Evolutionary conservation across 2,797 vertebrate species (phyloP).

Genomic region (Sphenodon punctatus): DNA sequence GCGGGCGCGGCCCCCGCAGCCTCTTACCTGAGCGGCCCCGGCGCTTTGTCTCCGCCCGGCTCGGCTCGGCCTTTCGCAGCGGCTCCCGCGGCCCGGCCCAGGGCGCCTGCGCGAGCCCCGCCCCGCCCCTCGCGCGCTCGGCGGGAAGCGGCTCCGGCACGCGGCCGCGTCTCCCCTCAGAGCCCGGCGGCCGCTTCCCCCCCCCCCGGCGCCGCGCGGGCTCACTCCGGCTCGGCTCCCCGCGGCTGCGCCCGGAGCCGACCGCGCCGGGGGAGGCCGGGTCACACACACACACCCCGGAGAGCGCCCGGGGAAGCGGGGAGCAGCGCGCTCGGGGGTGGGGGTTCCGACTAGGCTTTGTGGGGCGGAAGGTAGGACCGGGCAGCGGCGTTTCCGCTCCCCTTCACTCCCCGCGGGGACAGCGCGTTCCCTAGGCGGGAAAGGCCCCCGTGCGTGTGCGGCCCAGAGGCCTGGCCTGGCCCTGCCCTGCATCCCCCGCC

Average conservation of each 20-base stretch:
- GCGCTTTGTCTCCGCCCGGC: not conserved
- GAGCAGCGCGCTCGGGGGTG: not conserved
- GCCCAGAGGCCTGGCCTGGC: too few relatives aligned
- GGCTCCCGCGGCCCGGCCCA: too few relatives aligned
- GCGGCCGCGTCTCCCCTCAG: too few relatives aligned
- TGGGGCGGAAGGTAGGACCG: not conserved
- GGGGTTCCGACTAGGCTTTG: not conserved
- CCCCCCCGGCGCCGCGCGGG: not conserved
- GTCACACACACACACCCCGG: too few relatives aligned
- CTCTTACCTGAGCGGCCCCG: not conserved
- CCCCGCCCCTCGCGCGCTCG: not conserved
- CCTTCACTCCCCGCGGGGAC: too few relatives aligned
- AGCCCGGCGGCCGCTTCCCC: not conserved
- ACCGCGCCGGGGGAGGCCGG: not conserved
- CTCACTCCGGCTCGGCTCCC: not conserved
- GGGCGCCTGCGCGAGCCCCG: not conserved
- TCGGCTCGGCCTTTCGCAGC: too few relatives aligned
- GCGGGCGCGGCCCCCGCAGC: not conserved
- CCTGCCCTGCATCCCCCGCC: too few relatives aligned
- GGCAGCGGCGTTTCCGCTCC: too few relatives aligned
- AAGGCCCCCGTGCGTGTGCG: too few relatives aligned
- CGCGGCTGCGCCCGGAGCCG: not conserved
- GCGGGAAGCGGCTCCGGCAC: not conserved
- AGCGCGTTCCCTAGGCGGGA: too few relatives aligned
- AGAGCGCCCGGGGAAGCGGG: too few relatives aligned